These are phyloP conservation scores for Cataglyphis rosenhaueri DNA, from an alignment of 2,888 invertebrate genomes.

Conservation along the genomic window DNA sequence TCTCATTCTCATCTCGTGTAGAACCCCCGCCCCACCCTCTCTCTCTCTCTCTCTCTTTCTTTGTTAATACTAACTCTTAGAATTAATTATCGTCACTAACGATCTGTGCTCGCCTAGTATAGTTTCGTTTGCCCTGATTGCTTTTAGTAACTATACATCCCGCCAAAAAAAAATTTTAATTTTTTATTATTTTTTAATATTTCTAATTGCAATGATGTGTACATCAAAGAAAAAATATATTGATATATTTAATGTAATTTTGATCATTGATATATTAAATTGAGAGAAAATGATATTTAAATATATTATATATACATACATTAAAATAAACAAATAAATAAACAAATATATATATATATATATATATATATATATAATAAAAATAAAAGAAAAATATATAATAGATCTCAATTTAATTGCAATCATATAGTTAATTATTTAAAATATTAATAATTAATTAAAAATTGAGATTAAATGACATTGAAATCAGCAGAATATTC, in stretches of 20 bases:
- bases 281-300: too few relatives aligned
- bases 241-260: neutral
- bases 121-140: slow-evolving; percentile 48
- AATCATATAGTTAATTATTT: neutral
- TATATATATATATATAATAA: neutral
- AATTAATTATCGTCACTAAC: slow-evolving; percentile 73
- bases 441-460: neutral
- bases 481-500: neutral
- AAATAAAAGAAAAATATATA: neutral
- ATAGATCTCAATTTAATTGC: neutral
- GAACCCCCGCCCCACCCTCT: slow-evolving; percentile 12
- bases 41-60: neutral
- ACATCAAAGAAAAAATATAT: neutral
- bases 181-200: neutral
- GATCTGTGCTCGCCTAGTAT: slow-evolving; percentile 46
- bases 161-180: neutral
- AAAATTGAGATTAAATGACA: neutral
- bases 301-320: too few relatives aligned
- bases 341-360: neutral
- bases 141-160: neutral
- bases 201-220: neutral
- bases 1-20: slow-evolving; percentile 37
- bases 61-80: slow-evolving; percentile 68
- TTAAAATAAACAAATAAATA: too few relatives aligned
- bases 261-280: neutral